These are phyloP conservation scores for Odontocolon sp. DNA, from an alignment of 2,888 invertebrate species.

Conservation along the genomic window DNA sequence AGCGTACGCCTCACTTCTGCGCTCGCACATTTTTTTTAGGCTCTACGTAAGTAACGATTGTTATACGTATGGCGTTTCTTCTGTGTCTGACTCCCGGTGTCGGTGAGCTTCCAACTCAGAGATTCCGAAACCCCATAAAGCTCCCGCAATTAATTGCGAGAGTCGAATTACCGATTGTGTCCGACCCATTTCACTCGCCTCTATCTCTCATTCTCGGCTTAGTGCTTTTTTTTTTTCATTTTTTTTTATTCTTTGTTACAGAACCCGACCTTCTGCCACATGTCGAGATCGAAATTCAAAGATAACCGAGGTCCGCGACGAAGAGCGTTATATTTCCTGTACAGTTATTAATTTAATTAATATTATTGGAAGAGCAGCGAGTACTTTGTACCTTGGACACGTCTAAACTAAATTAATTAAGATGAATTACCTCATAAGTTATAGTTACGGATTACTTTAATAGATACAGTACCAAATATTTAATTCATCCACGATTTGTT, in stretches of 20 bases:
- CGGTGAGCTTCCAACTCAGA: neutral
- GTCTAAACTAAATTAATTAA: constrained; percentile 26
- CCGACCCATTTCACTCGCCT: neutral
- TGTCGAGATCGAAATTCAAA: constrained; percentile 75
- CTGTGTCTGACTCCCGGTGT: neutral
- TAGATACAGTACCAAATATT: neutral
- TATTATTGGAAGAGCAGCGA: constrained; percentile 32
- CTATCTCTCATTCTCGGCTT: neutral
- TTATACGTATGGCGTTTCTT: neutral
- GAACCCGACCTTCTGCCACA: constrained; percentile 78
- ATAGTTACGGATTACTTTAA: neutral
- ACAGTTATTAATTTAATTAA: constrained; percentile 51
- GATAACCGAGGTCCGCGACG: constrained; percentile 57
- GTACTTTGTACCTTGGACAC: constrained; percentile 40
- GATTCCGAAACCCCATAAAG: constrained; percentile 3
- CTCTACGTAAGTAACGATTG: neutral
- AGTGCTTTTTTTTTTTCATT: neutral
- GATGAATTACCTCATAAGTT: neutral
- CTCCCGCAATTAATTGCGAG: neutral
- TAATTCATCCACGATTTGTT: neutral
- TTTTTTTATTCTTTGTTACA: constrained; percentile 68
- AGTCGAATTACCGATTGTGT: neutral
- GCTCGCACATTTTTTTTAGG: neutral
- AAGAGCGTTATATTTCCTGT: constrained; percentile 40
- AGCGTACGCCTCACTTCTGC: neutral